These are phyloP conservation scores for Aldabrachelys gigantea DNA, from an alignment of 2,113 vertebrate genomes.

Conservation along the genomic window DNA sequence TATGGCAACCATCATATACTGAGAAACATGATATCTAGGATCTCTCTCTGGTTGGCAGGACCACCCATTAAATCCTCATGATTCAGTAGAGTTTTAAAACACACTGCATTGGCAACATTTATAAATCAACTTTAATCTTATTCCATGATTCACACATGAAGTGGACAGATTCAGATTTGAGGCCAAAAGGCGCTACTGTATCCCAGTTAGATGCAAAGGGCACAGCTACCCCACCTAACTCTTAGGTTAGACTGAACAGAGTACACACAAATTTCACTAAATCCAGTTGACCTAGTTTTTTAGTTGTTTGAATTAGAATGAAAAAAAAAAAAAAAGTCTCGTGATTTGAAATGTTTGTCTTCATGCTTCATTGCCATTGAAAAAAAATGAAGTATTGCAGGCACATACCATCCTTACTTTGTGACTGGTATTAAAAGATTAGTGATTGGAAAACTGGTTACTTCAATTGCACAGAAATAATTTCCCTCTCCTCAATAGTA, in stretches of 20 bases:
- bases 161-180: slow-evolving; percentile 17
- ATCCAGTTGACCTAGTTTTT: not conserved
- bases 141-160: slow-evolving; percentile 27
- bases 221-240: not conserved
- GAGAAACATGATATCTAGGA: not conserved
- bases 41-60: not conserved
- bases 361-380: not conserved
- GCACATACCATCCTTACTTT: not conserved
- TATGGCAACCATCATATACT: accelerated
- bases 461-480: not conserved
- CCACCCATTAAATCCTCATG: not conserved
- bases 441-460: not conserved
- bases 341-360: not conserved
- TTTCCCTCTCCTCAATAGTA: not conserved
- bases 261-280: not conserved
- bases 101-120: slow-evolving; percentile 1
- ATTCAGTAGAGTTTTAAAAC: not conserved
- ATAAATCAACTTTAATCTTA: slow-evolving; percentile 14
- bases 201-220: not conserved
- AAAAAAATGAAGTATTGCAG: not conserved
- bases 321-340: not conserved
- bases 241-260: not conserved
- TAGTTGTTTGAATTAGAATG: slow-evolving; percentile 5
- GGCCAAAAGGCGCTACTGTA: not conserved
- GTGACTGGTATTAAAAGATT: not conserved